Base-by-base conservation (phyloP, 2,888 invertebrate species). In the Nezara viridula region DNA sequence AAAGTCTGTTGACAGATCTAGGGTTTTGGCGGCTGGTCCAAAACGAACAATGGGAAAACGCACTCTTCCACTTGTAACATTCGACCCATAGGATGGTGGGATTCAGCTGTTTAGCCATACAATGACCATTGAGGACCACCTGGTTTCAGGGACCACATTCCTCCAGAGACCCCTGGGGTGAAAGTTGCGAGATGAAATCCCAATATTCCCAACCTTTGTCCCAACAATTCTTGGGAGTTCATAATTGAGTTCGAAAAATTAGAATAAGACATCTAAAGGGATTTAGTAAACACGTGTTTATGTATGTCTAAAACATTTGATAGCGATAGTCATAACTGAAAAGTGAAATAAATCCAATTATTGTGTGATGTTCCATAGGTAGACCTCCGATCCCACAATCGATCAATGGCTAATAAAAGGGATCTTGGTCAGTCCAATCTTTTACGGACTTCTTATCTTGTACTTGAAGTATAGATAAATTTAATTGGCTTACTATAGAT, bases 21-120 rank as follows among this genome's bases (percentile, higher is more conserved):
- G 44, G 81, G 44, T 44, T 81, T 81, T 81, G 81, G 81, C 81
- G 44, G 81, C 81, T 40, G 81, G 19, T 2, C 6, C 32, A 1
- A 37, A 21, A 1, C 5, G 81, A 16, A 81, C 81, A 81, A 81
- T 81, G 44, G 37, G 44, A 47, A n/a, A 81, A 47, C n/a, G 81
- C 81, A 81, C 21, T 81, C 44, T 44, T 44, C 81, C 81, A 81
- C 81, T 81, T 81, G 81, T 81, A 40, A 81, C 81, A 81, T 81
- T 81, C 24, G 44, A 47, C 81, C 81, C 44, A n/a, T 16, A 44
- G 44, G 44, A 81, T 81, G 14, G 81, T 81, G 44, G 44, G 81
- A 81, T 81, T 81, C 81, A 47, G 44, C 81, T 81, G 81, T 81
- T 81, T 81, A 47, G 7, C 81, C 81, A 81, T 81, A 81, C 81